Evolutionary conservation across 2,888 invertebrate genomes (phyloP).

Genomic region (Leucophenga montana): DNA sequence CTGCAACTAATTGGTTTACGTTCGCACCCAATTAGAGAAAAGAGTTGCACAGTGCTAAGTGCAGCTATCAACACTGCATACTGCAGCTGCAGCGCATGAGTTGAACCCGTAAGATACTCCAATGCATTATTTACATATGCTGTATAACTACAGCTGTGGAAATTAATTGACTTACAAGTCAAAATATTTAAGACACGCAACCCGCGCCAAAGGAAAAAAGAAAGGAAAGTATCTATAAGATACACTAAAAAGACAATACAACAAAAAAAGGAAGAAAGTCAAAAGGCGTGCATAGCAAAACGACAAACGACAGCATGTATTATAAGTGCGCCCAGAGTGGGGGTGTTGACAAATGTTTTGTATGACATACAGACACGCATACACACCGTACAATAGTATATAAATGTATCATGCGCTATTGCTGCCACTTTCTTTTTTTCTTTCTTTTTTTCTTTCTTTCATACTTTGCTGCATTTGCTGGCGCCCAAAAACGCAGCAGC

Average conservation of each 20-base stretch:
- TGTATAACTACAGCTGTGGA: background rate
- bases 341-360: slow-evolving; percentile 66
- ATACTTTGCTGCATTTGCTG: background rate
- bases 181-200: slow-evolving; percentile 56
- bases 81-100: slow-evolving; percentile 35
- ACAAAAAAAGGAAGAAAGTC: background rate
- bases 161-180: slow-evolving; percentile 59
- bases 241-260: background rate
- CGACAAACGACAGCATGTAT: slow-evolving; percentile 35
- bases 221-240: background rate
- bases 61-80: slow-evolving; percentile 65
- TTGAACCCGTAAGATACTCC: background rate
- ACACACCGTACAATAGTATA: slow-evolving; percentile 1
- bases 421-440: background rate
- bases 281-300: slow-evolving; percentile 34
- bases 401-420: background rate
- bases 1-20: slow-evolving; percentile 66
- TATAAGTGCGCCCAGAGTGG: slow-evolving; percentile 52
- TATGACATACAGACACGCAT: slow-evolving; percentile 49
- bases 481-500: slow-evolving; percentile 34
- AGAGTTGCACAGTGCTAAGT: slow-evolving; percentile 59
- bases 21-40: slow-evolving; percentile 66
- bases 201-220: background rate
- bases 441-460: background rate
- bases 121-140: slow-evolving; percentile 54